Conservation (phyloP, 1,140 invertebrate species). For the Andrena cerasifolii region DNA sequence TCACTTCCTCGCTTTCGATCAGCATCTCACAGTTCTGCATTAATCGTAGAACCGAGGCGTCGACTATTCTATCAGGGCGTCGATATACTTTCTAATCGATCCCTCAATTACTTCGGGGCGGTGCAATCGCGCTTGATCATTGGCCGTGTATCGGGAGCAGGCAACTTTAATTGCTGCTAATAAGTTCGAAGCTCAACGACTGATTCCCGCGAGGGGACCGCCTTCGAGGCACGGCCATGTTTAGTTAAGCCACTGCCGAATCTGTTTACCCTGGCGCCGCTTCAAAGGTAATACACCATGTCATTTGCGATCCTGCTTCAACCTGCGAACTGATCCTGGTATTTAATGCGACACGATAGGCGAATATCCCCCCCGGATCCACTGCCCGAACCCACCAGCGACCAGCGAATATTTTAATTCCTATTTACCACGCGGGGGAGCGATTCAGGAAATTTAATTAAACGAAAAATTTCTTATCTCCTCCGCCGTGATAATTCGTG, state of each 20-base stretch:
- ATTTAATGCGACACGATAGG: no score
- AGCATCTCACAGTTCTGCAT: background rate
- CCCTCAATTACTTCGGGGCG: no score
- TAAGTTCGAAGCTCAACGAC: background rate
- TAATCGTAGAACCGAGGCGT: background rate
- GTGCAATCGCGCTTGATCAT: no score
- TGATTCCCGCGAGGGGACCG: no score
- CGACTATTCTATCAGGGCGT: no score
- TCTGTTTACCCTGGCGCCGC: background rate
- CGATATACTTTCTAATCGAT: no score
- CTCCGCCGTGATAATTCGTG: background rate
- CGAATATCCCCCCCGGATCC: no score
- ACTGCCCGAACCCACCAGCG: no score
- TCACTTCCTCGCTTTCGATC: background rate
- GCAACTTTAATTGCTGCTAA: background rate
- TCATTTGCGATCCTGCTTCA: no score
- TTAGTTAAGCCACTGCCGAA: background rate
- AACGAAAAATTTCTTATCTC: slow-evolving; percentile 9
- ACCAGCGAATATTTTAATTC: slow-evolving; percentile 12
- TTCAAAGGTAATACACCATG: no score
- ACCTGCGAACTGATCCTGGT: no score
- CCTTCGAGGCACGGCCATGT: background rate
- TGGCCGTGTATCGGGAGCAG: background rate
- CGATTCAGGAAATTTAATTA: slow-evolving; percentile 20
- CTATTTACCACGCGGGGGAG: background rate